Evolutionary conservation across 1,140 invertebrate species (phyloP).

Genomic region (Brachionus calyciflorus): DNA sequence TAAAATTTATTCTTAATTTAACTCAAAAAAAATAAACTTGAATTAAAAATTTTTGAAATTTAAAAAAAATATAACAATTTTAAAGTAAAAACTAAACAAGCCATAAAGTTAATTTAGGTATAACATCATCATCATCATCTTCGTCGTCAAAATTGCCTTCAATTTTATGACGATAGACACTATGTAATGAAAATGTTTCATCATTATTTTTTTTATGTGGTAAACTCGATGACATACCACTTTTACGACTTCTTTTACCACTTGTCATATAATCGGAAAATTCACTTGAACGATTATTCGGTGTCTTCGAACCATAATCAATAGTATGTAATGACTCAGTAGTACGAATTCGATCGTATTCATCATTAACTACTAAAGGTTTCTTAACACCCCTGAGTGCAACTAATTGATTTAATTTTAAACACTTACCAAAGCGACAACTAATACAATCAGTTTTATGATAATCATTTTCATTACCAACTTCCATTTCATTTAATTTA

Average conservation of each 20-base stretch:
- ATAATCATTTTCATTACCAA: not conserved
- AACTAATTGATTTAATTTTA: slow-evolving; percentile 8
- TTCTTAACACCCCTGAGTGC: slow-evolving; percentile 13
- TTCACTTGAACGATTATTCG: slow-evolving; percentile 1
- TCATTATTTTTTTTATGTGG: not conserved
- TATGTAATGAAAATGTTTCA: no score
- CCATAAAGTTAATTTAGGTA: slow-evolving; percentile 16
- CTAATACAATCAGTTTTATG: not conserved
- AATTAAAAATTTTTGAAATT: no score
- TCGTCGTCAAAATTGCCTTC: slow-evolving; percentile 10
- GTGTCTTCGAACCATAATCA: not conserved
- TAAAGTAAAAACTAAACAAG: slow-evolving; percentile 20
- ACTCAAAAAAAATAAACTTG: no score
- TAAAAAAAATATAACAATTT: no score
- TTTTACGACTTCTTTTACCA: not conserved
- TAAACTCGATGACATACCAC: not conserved
- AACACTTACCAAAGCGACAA: slow-evolving; percentile 14
- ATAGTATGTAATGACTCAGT: not conserved
- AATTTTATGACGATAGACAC: no score
- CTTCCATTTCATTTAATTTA: not conserved
- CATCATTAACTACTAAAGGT: not conserved
- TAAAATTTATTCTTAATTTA: no score
- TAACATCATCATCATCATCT: slow-evolving; percentile 34
- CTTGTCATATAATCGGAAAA: slow-evolving; percentile 1
- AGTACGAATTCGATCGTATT: not conserved